Percentiles rank a stretch among this genome's conserved stretches.
These are phyloP conservation scores for Hirundichthys speculiger DNA, from an alignment of 2,113 vertebrate species.

Conservation along the genomic window DNA sequence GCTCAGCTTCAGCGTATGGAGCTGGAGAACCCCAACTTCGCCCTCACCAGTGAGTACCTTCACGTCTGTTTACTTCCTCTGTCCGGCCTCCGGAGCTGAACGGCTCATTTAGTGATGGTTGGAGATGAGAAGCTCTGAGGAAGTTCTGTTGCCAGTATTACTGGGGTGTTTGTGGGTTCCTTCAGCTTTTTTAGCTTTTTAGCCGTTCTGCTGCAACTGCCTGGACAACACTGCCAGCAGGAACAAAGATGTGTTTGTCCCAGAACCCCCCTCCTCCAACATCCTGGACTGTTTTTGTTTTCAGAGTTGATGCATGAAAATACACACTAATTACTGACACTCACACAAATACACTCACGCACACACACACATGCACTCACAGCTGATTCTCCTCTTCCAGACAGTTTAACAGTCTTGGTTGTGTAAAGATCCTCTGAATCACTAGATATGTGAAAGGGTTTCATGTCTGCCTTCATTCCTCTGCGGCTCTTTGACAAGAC, in stretches of 20 bases:
- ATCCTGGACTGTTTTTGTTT: slow-evolving; percentile 64
- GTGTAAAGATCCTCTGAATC: too few relatives aligned
- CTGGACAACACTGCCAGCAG: slow-evolving; percentile 47
- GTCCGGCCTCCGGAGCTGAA: background rate
- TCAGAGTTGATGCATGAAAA: slow-evolving; percentile 31
- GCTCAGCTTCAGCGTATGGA: slow-evolving; percentile 97
- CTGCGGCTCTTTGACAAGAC: too few relatives aligned
- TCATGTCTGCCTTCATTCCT: too few relatives aligned
- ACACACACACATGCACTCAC: slow-evolving; percentile 3
- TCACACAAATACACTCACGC: slow-evolving; percentile 2
- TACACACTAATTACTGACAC: slow-evolving; percentile 24
- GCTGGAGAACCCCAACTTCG: slow-evolving; percentile 96
- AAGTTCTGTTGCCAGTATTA: slow-evolving; percentile 39
- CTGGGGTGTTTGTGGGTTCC: slow-evolving; percentile 54
- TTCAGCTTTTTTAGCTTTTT: slow-evolving; percentile 43
- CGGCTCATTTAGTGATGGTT: background rate
- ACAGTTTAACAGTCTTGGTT: slow-evolving; percentile 45
- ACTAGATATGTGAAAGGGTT: too few relatives aligned
- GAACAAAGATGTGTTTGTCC: slow-evolving; percentile 70
- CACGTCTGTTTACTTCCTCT: background rate
- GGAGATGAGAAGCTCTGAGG: too few relatives aligned
- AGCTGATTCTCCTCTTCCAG: slow-evolving; percentile 34
- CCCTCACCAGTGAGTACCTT: slow-evolving; percentile 91
- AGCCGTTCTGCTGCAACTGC: slow-evolving; percentile 68
- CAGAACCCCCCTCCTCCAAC: slow-evolving; percentile 40